phyloP scores from a whole-genome alignment of 2,113 vertebrate genomes.

The Leptosomus discolor region DNA sequence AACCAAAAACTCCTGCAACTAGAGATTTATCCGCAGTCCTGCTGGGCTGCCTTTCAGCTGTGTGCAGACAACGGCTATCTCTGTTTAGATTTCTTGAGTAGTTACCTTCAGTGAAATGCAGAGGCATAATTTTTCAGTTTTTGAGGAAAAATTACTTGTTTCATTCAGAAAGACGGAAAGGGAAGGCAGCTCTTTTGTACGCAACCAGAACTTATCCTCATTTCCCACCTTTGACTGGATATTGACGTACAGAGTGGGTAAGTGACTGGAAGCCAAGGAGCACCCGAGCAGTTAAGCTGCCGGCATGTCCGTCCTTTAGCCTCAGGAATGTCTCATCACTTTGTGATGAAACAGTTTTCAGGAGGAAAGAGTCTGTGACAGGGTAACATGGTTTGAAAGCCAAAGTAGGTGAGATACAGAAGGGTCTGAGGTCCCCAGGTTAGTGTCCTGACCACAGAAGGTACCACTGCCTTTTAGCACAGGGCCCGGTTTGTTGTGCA shows the following conservation, averaged over 20 bases:
- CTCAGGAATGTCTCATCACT: neutral
- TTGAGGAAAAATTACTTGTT: neutral
- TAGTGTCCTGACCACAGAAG: neutral
- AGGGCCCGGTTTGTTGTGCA: neutral
- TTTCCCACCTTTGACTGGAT: neutral
- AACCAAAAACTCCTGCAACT: neutral
- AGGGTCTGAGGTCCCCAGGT: neutral
- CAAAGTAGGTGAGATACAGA: neutral
- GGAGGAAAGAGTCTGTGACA: neutral
- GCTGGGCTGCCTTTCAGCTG: neutral
- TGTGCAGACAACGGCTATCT: neutral
- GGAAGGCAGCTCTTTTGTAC: neutral
- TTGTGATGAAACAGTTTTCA: neutral
- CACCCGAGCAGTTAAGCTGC: rapidly evolving
- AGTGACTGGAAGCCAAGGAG: neutral
- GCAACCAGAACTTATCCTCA: neutral
- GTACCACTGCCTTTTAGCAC: neutral
- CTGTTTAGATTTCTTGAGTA: neutral
- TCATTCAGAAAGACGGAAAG: neutral
- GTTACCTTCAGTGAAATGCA: neutral
- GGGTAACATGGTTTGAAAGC: neutral
- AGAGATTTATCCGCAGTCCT: neutral
- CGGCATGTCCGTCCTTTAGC: neutral
- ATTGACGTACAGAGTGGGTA: neutral
- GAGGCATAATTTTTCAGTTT: neutral